Base-by-base conservation (phyloP, 2,113 vertebrate species). In the Myocastor coypus region DNA sequence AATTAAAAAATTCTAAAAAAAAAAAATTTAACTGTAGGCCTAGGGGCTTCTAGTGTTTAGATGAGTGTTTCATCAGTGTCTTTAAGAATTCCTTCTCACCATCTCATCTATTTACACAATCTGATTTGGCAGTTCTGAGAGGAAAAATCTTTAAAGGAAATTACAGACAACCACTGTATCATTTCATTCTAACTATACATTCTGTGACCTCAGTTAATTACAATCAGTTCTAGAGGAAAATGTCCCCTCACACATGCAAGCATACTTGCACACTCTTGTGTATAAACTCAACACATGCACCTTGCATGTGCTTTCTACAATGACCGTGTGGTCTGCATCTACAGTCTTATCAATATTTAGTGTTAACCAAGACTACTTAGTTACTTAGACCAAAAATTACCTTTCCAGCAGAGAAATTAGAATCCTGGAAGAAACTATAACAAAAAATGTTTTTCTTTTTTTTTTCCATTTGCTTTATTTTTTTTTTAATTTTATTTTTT, bases 81-180 rank as follows among this genome's bases (percentile, higher is more conserved):
- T 98, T 97, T 97, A 98, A 98, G 97, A 92, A 97, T 98, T 94
- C 91, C 94, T 95, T 97, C 96, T 95, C 92, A 98, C 97, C 97
- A 97, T 97, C 98, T 98, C 40, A 73, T 97, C 96, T 98, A 95
- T 96, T 98, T 97, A 96, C 94, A 97, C 96, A 98, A 98, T 98
- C 83, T 92, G 96, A 98, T 98, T 89, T 98, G 98, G 98, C 98
- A 98, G 98, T 97, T 98, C 96, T 0, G 97, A 98, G 97, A 94
- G 97, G 97, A 97, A 97, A 94, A 94, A 68, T 98, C 98, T 97
- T 98, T 98, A 96, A 98, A 98, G 98, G 97, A 98, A 98, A 98
- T 96, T 94, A 92, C 95, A 96, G 96, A 97, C 96, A 97, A 97
- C 92, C 91, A 97, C 94, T 83, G 96, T 94, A 97, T 98, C 97